Evolutionary conservation across 2,113 vertebrate species (phyloP), one percentile per base, ranked within the genome.

Genomic region (Seriola quinqueradiata): DNA sequence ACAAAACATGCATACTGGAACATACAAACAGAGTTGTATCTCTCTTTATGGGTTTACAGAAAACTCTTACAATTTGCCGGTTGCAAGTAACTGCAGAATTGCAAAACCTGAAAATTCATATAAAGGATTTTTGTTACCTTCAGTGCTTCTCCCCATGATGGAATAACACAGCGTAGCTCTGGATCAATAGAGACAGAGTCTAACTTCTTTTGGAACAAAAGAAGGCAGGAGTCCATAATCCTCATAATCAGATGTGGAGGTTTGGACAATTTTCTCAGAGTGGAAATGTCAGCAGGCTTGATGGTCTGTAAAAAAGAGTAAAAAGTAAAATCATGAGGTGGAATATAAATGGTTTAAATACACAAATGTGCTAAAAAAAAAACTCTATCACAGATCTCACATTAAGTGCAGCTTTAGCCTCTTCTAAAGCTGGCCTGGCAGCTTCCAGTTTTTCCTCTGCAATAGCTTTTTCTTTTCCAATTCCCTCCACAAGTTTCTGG

Each of bases 171-270:
- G 3, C 65, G 72, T 5, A 65, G 86, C 19, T 95, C 95, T 0
- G 91, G 91, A 91, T 96, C 96, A 36, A 87, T 50, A 40, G 92
- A 85, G 28, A 96, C 83, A 1, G 90, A 1, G 55, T 95, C 93
- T 79, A 97, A 28, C 90, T 86, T 96, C 82, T 92, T 95, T 77
- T 95, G 96, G 75, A 97, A 96, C 54, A 97, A 88, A 81, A 97
- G 89, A 36, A 97, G 82, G 19, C 93, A 92, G 8, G 94, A 95
- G 77, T 97, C 96, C 95, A 95, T 96, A 85, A 96, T 96, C 77
- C 94, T 86, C 96, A 96, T 97, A 79, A 97, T 96, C 79, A 97
- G 89, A 84, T 96, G 95, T 67, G 96, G 96, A 70, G 96, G 96
- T 76, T 96, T 96, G 50, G 95, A 93, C 82, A 97, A 83, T 82